Conservation (phyloP, 1,140 invertebrate species). For the Calycopis cecrops region DNA sequence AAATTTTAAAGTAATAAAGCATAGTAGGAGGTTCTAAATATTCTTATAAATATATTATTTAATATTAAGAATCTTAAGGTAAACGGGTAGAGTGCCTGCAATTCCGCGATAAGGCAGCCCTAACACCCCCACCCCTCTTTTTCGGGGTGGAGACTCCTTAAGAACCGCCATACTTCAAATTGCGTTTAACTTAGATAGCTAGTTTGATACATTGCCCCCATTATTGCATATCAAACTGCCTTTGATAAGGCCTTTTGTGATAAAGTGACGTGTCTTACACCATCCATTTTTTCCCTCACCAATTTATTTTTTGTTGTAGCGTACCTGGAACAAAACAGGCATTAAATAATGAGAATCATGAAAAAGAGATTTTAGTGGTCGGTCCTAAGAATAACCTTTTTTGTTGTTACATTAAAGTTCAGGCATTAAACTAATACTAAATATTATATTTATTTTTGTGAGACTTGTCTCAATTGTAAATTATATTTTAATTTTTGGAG, state of each 20-base stretch:
- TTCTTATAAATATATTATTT: conserved; percentile 61
- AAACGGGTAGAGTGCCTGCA: conserved; percentile 67
- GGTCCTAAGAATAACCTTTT: too few relatives aligned
- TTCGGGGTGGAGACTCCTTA: conserved; percentile 56
- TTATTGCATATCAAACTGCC: conserved; percentile 68
- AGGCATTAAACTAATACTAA: too few relatives aligned
- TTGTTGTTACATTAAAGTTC: too few relatives aligned
- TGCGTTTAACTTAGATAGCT: conserved; percentile 71
- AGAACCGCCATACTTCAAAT: conserved; percentile 71
- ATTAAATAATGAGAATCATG: too few relatives aligned
- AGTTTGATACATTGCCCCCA: conserved; percentile 69
- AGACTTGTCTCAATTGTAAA: too few relatives aligned
- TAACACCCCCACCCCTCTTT: conserved; percentile 39
- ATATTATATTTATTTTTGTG: too few relatives aligned
- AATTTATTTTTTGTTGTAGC: conserved; percentile 13
- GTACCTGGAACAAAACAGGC: conserved; percentile 36
- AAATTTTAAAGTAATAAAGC: too few relatives aligned
- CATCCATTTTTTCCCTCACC: conserved; percentile 3
- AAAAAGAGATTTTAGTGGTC: too few relatives aligned
- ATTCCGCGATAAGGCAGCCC: conserved; percentile 64
- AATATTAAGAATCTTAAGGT: conserved; percentile 75
- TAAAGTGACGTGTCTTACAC: conserved; percentile 27
- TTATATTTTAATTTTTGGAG: too few relatives aligned
- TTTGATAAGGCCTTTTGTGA: conserved; percentile 48
- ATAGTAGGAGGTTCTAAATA: conserved; percentile 45